Evolutionary conservation across 2,888 invertebrate species (phyloP).

Genomic region (Cryptus viduatorius): DNA sequence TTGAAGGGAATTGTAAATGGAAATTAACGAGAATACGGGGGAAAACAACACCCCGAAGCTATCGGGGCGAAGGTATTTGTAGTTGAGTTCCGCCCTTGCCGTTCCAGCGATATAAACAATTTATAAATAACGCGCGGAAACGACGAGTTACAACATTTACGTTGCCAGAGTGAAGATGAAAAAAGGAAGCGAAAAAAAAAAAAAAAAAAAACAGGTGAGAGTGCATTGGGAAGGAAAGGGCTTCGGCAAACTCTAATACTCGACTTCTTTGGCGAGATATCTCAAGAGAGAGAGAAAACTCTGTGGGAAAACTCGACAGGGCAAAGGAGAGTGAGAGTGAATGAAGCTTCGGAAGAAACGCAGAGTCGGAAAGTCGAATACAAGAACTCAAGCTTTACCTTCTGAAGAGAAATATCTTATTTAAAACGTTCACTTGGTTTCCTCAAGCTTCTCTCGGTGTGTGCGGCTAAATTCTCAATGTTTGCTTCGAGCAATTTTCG

Average conservation of each 20-base stretch:
- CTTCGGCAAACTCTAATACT: constrained; percentile 55
- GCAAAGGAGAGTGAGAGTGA: neutral
- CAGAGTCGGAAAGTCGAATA: constrained; percentile 18
- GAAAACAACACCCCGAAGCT: neutral
- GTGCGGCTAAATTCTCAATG: constrained; percentile 60
- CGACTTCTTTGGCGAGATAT: constrained; percentile 46
- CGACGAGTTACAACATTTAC: constrained; percentile 49
- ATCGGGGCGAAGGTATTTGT: neutral
- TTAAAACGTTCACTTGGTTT: constrained; percentile 66
- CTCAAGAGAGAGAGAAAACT: constrained; percentile 17
- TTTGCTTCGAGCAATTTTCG: constrained; percentile 63
- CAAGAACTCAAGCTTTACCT: neutral
- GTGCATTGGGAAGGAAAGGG: constrained; percentile 37
- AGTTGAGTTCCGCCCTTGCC: neutral
- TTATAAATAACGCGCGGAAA: constrained; percentile 33
- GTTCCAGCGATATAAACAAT: constrained; percentile 14
- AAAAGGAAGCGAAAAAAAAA: constrained; percentile 4
- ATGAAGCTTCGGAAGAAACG: constrained; percentile 11
- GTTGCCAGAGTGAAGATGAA: constrained; percentile 4
- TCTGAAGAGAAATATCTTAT: constrained; percentile 65
- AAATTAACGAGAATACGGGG: neutral
- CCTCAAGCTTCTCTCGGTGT: constrained; percentile 45
- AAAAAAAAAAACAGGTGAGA: neutral
- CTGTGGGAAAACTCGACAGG: constrained; percentile 33
- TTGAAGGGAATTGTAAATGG: neutral